Base-by-base conservation (phyloP, 2,888 invertebrate species). In the Tenthredo scrophulariae region DNA sequence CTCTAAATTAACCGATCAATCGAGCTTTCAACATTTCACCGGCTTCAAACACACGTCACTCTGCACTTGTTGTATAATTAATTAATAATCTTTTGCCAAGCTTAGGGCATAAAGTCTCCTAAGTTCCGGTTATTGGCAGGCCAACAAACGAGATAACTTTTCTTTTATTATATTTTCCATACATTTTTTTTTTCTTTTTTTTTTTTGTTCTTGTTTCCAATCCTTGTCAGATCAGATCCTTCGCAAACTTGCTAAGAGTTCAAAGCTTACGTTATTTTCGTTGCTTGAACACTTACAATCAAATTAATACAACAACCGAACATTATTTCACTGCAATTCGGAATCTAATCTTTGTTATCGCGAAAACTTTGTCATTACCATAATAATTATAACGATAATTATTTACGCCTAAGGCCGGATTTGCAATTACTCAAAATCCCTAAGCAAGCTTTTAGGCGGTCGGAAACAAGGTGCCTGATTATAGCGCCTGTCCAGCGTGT, bases 1-100 rank as follows among this genome's bases (percentile, higher is more conserved):
- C 91, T 92, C 91, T 90, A 91, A 92, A 92, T 93, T 92, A 92
- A 91, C 91, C 91, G 91, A 92, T 93, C 93, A 93, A 92, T 93
- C 92, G 91, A 88, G 85, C 88, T 86, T 58, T 84, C 87, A 88
- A 87, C 85, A 89, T 88, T 88, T 88, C 88, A 87, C 88, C 87
- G 89, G 91, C 91, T 91, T 92, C 91, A 91, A 92, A 93, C 91
- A 91, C 89, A 88, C 90, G 88, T 89, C 89, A 90, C 91, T 91
- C 90, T 40, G 6, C 58, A 33, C 13, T 9, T 33, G 29, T 80
- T 88, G 90, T 90, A 91, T 91, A 92, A 92, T 92, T 92, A 92
- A 92, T 92, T 91, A 92, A 91, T 90, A 82, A 58, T 83, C 50
- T 58, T 84, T 65, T 84, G 79, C 46, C 54, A 54, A 77, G 26